Evolutionary conservation across 2,888 invertebrate genomes (phyloP), one percentile per base, ranked within the genome.

Genomic region (Tholera decimalis): DNA sequence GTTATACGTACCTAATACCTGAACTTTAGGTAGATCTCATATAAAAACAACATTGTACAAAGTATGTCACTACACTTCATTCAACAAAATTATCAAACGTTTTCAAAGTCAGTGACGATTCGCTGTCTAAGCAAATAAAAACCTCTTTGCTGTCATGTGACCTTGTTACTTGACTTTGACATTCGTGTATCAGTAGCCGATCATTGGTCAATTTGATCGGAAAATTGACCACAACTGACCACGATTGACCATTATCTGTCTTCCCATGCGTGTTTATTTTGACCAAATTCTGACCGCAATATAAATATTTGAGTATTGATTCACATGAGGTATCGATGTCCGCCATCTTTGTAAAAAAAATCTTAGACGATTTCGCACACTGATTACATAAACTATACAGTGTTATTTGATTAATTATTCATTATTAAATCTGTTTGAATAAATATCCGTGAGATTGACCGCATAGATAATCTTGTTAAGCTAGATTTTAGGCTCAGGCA

Each of bases 201-300:
- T 75, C 74, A 75, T 49, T 71, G 53, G 70, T 77, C 79, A 71
- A 80, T 76, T 77, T 77, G 79, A 80, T 63, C 72, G 70, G 68
- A 80, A 84, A 75, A 82, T 77, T 71, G 73, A 87, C 86, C 87
- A 77, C 85, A 86, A 83, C 77, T 82, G 75, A 77, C 74, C 62
- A 77, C 85, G 85, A 83, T 78, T 82, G 76, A 78, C 74, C 60
- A 69, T 77, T 49, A 79, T 83, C 79, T 74, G 65, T 69, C 66
- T 63, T 61, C 35, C 56, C 73, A 74, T 59, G 62, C 58, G 54
- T 61, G 69, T 67, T 68, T 77, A 53, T 80, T 79, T 76, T 75
- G 66, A 75, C 56, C 65, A 64, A 64, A 67, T 49, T 59, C 35
- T 73, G 51, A 80, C 80, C 71, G 53, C 80, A 72, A 68, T 67